phyloP scores from a whole-genome alignment of 2,888 invertebrate species.

The Stenchaetothrips biformis region DNA sequence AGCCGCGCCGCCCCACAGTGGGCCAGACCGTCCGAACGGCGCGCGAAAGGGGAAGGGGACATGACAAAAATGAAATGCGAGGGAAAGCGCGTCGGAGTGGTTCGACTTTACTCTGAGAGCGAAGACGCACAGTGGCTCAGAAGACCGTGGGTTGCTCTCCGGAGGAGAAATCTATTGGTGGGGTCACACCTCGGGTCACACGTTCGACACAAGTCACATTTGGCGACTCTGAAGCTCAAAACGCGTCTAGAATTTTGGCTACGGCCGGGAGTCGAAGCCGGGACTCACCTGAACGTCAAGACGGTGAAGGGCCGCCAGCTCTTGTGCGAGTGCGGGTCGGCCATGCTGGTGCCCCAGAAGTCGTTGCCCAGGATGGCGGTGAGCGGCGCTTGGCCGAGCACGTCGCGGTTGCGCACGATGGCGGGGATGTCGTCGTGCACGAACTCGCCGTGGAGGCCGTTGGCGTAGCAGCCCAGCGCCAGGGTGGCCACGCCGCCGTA shows the following conservation, averaged over 20 bases:
- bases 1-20: background rate
- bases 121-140: background rate
- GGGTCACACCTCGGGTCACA: no score
- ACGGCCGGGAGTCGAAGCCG: no score
- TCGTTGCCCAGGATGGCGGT: slow-evolving; percentile 66
- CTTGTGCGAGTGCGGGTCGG: slow-evolving; percentile 76
- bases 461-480: slow-evolving; percentile 64
- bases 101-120: background rate
- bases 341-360: slow-evolving; percentile 88
- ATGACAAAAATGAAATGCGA: slow-evolving; percentile 17
- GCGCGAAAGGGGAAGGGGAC: background rate
- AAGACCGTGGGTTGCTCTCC: no score
- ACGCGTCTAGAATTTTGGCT: no score
- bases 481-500: slow-evolving; percentile 57
- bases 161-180: no score
- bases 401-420: slow-evolving; percentile 74
- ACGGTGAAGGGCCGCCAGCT: slow-evolving; percentile 80
- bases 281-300: slow-evolving; percentile 74
- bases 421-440: slow-evolving; percentile 87
- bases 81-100: slow-evolving; percentile 2
- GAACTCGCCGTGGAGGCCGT: slow-evolving; percentile 73
- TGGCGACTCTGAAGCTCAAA: no score
- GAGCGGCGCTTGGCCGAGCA: slow-evolving; percentile 61
- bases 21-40: background rate
- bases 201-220: no score